phyloP scores from a whole-genome alignment of 2,797 vertebrate species.

The Cryptoprocta ferox region DNA sequence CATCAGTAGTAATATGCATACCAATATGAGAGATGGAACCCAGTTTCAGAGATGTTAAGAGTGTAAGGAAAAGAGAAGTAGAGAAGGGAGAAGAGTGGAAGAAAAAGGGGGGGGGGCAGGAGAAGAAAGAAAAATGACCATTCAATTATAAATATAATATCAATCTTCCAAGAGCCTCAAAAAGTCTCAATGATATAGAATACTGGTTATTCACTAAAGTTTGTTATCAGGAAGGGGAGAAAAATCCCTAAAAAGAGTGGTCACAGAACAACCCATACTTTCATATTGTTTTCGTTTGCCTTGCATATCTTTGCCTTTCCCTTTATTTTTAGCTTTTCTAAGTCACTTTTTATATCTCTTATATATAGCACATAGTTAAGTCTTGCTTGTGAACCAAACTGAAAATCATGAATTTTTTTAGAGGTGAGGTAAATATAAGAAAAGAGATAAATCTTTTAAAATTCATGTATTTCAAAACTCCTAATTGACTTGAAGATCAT shows the following conservation, averaged over 20 bases:
- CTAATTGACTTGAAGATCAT: background rate
- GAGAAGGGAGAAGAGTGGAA: background rate
- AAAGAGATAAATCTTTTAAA: background rate
- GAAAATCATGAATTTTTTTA: background rate
- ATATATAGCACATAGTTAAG: background rate
- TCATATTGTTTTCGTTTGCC: background rate
- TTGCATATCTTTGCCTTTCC: background rate
- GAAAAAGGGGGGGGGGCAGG: background rate
- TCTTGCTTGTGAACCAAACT: conserved; percentile 3
- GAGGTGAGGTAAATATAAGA: background rate
- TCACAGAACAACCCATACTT: background rate
- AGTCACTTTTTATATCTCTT: background rate
- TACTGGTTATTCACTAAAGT: conserved; percentile 25
- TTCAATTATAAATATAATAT: background rate
- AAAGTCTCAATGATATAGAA: background rate
- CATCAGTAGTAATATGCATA: conserved; percentile 22
- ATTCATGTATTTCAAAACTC: background rate
- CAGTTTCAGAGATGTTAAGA: conserved; percentile 27
- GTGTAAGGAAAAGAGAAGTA: background rate
- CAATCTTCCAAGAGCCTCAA: background rate
- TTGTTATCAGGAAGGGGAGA: background rate
- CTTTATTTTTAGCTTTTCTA: background rate
- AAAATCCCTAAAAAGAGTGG: background rate
- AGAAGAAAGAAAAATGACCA: background rate
- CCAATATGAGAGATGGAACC: background rate